Base-by-base conservation (phyloP, 2,113 vertebrate genomes). In the Machaerirhynchus nigripectus region DNA sequence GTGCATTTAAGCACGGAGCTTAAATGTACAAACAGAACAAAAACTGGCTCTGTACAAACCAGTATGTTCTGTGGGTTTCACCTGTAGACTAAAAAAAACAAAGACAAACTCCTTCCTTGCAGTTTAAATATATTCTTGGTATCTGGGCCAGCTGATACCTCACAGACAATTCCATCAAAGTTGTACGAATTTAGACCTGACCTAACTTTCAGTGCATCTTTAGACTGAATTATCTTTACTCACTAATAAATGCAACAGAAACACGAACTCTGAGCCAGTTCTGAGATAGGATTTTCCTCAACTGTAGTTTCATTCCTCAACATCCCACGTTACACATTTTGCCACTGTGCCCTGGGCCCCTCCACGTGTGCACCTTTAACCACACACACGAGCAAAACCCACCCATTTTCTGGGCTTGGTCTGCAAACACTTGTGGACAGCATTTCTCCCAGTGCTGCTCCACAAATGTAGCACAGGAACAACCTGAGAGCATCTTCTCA, bases 161-260 rank as follows among this genome's bases (percentile, higher is more conserved):
- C 49, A 59, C 0, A 69, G 31, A 50, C 28, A 88, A 65, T 84
- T 83, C 71, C 37, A 50, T 80, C 55, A 70, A 77, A 88, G 42
- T 30, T 63, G 13, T 15, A n/a, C 1, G 6, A 67, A 80, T 70
- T 63, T 20, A 70, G 74, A 55, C 13, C 33, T 65, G 39, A 53
- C 30, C 31, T 42, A 73, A 76, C 64, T 93, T 55, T 21, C 44
- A 63, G 42, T 39, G 30, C 11, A 56, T 52, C 65, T 82, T 94
- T 55, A 94, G 55, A 83, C 49, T 89, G 82, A 69, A 67, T 93
- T 75, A 67, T 55, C 87, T 89, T 96, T 95, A 90, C 47, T 84
- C 76, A 35, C 69, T 20, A 87, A 55, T 75, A 84, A 90, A 73
- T 40, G 30, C 20, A 47, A 28, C 28, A 81, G 42, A 76, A 92